These are phyloP conservation scores for Hyposoter didymator DNA, from an alignment of 2,888 invertebrate species.

Conservation along the genomic window DNA sequence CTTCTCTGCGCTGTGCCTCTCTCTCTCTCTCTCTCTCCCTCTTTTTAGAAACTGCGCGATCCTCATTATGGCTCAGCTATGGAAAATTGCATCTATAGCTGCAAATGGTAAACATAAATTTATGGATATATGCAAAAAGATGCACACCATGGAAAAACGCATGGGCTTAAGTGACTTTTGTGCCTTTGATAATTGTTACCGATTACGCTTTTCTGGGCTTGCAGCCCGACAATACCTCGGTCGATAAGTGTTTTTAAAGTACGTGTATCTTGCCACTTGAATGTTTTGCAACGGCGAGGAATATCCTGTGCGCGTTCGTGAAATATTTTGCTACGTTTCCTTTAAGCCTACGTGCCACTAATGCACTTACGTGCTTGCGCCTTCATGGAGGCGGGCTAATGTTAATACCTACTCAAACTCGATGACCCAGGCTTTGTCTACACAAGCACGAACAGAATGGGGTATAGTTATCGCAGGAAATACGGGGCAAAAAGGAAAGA, in stretches of 20 bases:
- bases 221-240: neutral
- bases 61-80: conserved; percentile 21
- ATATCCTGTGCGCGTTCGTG: conserved; percentile 67
- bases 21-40: too few species aligned
- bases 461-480: conserved; percentile 56
- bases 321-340: conserved; percentile 65
- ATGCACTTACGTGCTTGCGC: conserved; percentile 48
- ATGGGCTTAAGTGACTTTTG: neutral
- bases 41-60: conserved; percentile 29
- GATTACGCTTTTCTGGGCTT: neutral
- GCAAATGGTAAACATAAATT: conserved; percentile 33
- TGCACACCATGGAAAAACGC: neutral
- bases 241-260: conserved; percentile 6
- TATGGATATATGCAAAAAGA: conserved; percentile 9
- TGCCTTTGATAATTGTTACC: neutral
- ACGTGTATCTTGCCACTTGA: conserved; percentile 14
- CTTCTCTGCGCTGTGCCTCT: neutral
- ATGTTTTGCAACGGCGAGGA: conserved; percentile 36
- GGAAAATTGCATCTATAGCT: conserved; percentile 37
- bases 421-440: conserved; percentile 59
- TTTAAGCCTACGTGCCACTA: conserved; percentile 64
- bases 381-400: conserved; percentile 50
- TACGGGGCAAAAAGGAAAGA: conserved; percentile 45
- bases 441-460: conserved; percentile 67
- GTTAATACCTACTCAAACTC: conserved; percentile 66